Conservation (phyloP, 2,888 invertebrate species). For the Willowsia nigromaculata region DNA sequence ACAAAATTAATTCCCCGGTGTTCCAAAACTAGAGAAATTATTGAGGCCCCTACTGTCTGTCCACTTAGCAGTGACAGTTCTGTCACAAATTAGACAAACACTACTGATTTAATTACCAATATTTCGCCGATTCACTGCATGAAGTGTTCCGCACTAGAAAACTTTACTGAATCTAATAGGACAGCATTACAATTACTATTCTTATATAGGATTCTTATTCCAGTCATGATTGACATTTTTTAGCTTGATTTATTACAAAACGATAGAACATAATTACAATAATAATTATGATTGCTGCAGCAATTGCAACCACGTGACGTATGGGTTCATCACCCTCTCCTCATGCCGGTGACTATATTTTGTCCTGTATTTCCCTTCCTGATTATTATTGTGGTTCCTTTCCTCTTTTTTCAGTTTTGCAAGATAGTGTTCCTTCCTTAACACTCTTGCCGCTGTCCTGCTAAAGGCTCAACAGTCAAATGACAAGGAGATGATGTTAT, state of each 20-base stretch:
- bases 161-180: no score
- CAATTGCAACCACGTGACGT: constrained; percentile 10
- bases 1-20: not conserved
- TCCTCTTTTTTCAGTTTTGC: not conserved
- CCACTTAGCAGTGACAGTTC: not conserved
- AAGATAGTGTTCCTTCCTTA: not conserved
- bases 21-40: not conserved
- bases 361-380: constrained; percentile 42
- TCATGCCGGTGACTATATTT: constrained; percentile 11
- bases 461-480: not conserved
- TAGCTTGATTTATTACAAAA: no score
- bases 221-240: no score
- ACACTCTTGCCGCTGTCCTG: not conserved
- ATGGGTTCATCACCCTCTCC: constrained; percentile 58
- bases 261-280: no score
- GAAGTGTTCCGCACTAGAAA: no score
- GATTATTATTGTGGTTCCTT: constrained; percentile 19
- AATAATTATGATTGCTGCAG: not conserved
- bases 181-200: no score
- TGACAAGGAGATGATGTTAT: not conserved
- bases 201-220: no score
- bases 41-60: not conserved
- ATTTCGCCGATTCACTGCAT: no score
- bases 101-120: no score
- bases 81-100: no score